A percentile compares a stretch with the other conserved stretches of the same genome.
These are phyloP conservation scores for Onychomys arenicola DNA, from an alignment of 2,797 vertebrate genomes.

Conservation along the genomic window DNA sequence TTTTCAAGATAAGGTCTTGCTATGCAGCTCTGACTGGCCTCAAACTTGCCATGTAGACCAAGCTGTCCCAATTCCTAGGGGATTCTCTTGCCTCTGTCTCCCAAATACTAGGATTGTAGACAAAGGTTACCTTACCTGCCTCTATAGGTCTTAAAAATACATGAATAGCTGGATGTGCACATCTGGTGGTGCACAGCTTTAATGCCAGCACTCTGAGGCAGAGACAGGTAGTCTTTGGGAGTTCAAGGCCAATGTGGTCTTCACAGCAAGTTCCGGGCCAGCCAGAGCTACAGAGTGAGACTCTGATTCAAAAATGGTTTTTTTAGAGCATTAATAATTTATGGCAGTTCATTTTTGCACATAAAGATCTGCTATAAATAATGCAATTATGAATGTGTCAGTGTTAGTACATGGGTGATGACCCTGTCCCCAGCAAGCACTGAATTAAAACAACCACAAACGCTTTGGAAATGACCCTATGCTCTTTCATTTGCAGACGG, in stretches of 20 bases:
- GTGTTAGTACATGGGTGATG: neutral
- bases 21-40: neutral
- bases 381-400: neutral
- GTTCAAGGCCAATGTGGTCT: neutral
- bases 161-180: neutral
- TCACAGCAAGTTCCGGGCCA: neutral
- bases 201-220: neutral
- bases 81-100: neutral
- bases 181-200: neutral
- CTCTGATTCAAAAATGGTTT: neutral
- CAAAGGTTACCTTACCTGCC: neutral
- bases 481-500: conserved; percentile 82
- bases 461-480: conserved; percentile 51
- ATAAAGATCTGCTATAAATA: conserved; percentile 6
- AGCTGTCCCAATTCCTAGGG: too few relatives aligned
- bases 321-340: neutral
- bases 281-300: neutral
- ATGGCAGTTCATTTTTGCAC: neutral
- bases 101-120: neutral
- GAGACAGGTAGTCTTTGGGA: neutral
- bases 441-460: neutral
- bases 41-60: neutral
- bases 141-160: neutral
- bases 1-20: neutral
- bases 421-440: neutral